These are phyloP conservation scores for Tupaia chinensis DNA, from an alignment of 2,113 vertebrate genomes.

Conservation along the genomic window DNA sequence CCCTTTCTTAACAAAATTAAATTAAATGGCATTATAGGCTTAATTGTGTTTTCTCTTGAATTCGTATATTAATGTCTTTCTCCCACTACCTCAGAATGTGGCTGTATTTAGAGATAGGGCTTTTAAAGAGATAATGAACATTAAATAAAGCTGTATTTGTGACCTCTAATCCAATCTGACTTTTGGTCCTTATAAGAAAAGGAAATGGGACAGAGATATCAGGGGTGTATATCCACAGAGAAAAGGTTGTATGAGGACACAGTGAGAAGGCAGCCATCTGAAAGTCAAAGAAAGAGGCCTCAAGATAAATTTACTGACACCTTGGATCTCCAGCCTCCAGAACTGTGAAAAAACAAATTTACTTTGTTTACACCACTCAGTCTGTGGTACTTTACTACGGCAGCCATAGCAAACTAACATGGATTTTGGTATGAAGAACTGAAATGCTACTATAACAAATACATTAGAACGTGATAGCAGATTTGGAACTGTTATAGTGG, in stretches of 20 bases:
- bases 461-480: neutral
- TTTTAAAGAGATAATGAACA: neutral
- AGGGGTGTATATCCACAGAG: too few relatives aligned
- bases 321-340: too few relatives aligned
- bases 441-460: neutral
- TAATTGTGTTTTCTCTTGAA: neutral
- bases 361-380: too few relatives aligned
- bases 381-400: neutral
- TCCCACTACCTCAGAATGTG: neutral
- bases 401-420: neutral
- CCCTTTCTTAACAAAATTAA: neutral
- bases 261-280: neutral
- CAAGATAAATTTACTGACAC: too few relatives aligned
- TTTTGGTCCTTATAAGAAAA: neutral
- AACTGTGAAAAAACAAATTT: too few relatives aligned
- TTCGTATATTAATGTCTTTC: neutral
- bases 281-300: neutral
- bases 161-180: neutral
- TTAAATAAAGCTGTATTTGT: neutral
- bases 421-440: neutral
- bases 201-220: neutral
- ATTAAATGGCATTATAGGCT: neutral
- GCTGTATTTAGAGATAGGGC: neutral
- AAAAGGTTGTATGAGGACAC: neutral
- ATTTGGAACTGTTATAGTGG: neutral